Evolutionary conservation across 2,797 vertebrate species (phyloP), one percentile per base, ranked within the genome.

Genomic region (Melanotaenia nigrans): DNA sequence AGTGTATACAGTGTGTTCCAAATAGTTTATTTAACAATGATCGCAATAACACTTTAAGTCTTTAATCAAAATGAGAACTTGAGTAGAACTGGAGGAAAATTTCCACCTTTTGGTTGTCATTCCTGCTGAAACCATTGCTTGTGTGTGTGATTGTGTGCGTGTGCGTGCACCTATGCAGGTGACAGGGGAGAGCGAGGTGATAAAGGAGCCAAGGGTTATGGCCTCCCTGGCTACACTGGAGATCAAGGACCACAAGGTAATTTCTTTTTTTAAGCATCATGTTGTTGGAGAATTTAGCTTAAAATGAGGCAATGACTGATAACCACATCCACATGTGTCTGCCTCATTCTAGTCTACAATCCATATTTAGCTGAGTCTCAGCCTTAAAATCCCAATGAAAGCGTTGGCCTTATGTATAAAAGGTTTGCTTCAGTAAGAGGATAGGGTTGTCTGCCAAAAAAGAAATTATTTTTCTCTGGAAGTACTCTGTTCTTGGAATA

Each of bases 191-290:
- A 94, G 18, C 85, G 74, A 63, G 91, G 94, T 72, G 93, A 93
- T 83, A 90, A 92, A 87, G 90, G 90, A 74, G 56, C 76, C 61
- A 93, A 88, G 78, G 92, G 90, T 76, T 66, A 94, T 1, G 82
- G 91, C 7, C 67, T 94, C 24, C 73, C 90, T 65, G 92, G 92
- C 12, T 84, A 93, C 78, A 75, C 82, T 75, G 90, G 90, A 78
- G 94, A 92, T 30, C 84, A 90, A 25, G 92, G 95, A 65, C 13
- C 73, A 81, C 90, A 80, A 69, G 90, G 93, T 95, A 92, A 91
- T 9, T 38, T 55, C 1, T 35, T 68, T 66, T 73, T 6, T 14
- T 47, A 18, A 32, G 53, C 51, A 30, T 30, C 1, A 42, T 20
- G 5, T n/a, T 59, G 35, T 69, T 62, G 75, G 35, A 71, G 71